phyloP scores from a whole-genome alignment of 2,888 invertebrate genomes.

The Cotesia congregata region DNA sequence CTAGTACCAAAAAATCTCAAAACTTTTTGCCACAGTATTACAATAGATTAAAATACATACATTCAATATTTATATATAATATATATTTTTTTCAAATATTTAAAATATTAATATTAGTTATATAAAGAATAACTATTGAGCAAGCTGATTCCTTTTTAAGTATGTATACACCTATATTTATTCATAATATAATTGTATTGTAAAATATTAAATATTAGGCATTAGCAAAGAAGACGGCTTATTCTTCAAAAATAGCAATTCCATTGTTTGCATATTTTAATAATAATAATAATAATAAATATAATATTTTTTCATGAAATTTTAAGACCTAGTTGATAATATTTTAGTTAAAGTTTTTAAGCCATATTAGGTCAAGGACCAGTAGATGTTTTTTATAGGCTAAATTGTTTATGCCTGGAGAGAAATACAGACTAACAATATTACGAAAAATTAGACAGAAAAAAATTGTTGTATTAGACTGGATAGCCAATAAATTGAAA shows the following conservation, averaged over 20 bases:
- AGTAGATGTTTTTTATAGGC: too few species aligned
- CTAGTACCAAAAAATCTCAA: background rate
- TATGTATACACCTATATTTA: background rate
- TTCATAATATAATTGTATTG: background rate
- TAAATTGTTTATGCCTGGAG: too few species aligned
- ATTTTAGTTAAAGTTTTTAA: too few species aligned
- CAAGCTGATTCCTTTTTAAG: background rate
- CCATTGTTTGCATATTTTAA: background rate
- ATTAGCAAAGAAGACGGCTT: background rate
- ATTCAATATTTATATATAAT: background rate
- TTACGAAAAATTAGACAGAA: too few species aligned
- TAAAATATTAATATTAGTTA: background rate
- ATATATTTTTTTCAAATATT: background rate
- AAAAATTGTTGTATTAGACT: too few species aligned
- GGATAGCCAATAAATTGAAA: too few species aligned
- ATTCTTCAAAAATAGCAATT: background rate
- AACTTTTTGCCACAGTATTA: background rate
- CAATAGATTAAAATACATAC: background rate
- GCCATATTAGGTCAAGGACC: too few species aligned
- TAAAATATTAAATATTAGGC: background rate
- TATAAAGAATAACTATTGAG: slow-evolving; percentile 1
- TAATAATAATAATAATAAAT: background rate
- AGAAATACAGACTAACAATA: too few species aligned
- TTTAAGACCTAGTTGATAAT: too few species aligned
- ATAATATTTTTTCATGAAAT: too few species aligned